Percentiles rank a stretch among this genome's conserved stretches.
Conservation (phyloP, 2,797 vertebrate genomes). For the Triplophysa yarkandensis region DNA sequence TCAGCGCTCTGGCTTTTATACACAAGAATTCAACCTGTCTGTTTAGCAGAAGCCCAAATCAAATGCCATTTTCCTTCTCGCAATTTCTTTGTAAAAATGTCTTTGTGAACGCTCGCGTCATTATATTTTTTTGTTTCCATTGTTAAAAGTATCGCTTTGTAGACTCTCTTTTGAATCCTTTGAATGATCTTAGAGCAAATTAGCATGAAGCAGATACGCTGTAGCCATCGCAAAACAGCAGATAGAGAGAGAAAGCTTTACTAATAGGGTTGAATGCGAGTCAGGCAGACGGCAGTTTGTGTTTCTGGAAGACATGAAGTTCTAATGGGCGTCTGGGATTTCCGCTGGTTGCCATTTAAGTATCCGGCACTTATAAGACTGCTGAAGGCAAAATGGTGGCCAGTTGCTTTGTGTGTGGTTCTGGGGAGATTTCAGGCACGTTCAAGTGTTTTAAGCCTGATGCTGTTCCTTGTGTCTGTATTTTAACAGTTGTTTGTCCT, state of each 20-base stretch:
- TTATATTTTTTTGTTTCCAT: slow-evolving; percentile 43
- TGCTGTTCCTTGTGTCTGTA: slow-evolving; percentile 8
- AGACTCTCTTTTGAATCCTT: slow-evolving; percentile 35
- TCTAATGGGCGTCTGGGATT: slow-evolving; percentile 35
- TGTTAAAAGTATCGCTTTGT: slow-evolving; percentile 43
- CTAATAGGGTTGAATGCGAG: slow-evolving; percentile 40
- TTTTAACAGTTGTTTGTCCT: slow-evolving; percentile 19
- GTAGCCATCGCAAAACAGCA: slow-evolving; percentile 20
- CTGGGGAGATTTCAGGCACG: slow-evolving; percentile 20
- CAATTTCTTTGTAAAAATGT: slow-evolving; percentile 5
- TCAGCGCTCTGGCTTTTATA: slow-evolving; percentile 10
- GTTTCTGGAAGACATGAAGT: slow-evolving; percentile 40
- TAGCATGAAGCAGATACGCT: slow-evolving; percentile 40
- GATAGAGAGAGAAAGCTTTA: slow-evolving; percentile 24
- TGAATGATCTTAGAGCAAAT: slow-evolving; percentile 45
- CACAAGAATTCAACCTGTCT: slow-evolving; percentile 27
- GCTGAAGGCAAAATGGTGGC: slow-evolving; percentile 31
- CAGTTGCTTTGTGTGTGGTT: slow-evolving; percentile 23
- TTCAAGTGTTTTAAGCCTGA: not conserved
- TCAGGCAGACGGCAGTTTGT: slow-evolving; percentile 25
- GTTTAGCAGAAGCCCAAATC: slow-evolving; percentile 31
- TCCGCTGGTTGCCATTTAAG: slow-evolving; percentile 42
- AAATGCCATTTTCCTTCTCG: slow-evolving; percentile 31
- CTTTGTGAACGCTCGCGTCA: slow-evolving; percentile 30
- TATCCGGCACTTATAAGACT: slow-evolving; percentile 19